Percentiles rank a stretch among this genome's conserved stretches.
These are phyloP conservation scores for Phoronis australis DNA, from an alignment of 2,888 invertebrate species.

Conservation along the genomic window DNA sequence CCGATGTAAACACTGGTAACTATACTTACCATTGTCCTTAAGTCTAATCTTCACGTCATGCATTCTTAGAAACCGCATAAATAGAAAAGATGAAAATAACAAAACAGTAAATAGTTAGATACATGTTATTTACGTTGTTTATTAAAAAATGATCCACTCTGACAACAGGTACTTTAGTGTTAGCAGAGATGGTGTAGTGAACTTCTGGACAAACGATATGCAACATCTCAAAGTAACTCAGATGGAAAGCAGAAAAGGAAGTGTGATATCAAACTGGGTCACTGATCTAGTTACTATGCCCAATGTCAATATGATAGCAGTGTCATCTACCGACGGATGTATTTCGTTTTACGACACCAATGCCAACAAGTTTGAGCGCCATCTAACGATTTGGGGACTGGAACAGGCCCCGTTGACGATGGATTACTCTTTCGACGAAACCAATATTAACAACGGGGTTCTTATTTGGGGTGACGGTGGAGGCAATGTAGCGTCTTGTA, in stretches of 20 bases:
- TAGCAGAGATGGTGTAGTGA: conserved; percentile 71
- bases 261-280: conserved; percentile 61
- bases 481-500: conserved; percentile 57
- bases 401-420: conserved; percentile 59
- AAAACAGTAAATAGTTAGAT: no score
- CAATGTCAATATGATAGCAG: conserved; percentile 72
- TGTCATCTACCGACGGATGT: conserved; percentile 72
- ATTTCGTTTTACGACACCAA: conserved; percentile 70
- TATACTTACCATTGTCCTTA: no score
- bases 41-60: no score
- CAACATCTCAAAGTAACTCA: conserved; percentile 49
- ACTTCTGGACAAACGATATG: conserved; percentile 73
- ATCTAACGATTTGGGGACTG: conserved; percentile 61
- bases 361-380: conserved; percentile 57
- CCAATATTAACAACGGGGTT: conserved; percentile 60
- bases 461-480: conserved; percentile 70
- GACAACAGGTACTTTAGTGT: conserved; percentile 29
- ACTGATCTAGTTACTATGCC: conserved; percentile 70
- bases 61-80: no score
- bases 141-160: no score
- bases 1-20: no score
- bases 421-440: conserved; percentile 60
- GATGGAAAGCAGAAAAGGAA: conserved; percentile 53
- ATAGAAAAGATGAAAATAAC: no score
- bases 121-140: no score